Conservation (phyloP, 2,113 vertebrate species). For the Panthera uncia region DNA sequence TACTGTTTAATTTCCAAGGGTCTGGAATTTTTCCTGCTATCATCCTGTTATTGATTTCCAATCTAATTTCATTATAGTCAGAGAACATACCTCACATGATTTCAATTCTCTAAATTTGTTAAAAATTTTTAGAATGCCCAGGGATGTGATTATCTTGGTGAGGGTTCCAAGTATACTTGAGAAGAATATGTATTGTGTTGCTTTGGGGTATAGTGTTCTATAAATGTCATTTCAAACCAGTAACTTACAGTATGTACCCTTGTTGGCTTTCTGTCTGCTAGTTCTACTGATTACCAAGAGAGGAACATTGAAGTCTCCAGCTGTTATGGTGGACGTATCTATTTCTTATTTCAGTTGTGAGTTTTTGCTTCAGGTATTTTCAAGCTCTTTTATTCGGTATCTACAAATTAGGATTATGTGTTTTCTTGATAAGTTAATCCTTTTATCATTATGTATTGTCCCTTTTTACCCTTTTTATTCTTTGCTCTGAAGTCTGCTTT, state of each 20-base stretch:
- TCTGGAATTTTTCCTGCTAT: background rate
- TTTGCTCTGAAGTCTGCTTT: background rate
- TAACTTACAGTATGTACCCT: background rate
- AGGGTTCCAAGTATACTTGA: background rate
- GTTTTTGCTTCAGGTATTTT: background rate
- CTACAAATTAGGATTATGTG: background rate
- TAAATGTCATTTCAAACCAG: background rate
- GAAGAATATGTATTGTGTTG: background rate
- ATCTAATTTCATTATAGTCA: background rate
- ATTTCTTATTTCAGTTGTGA: background rate
- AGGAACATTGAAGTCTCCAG: background rate
- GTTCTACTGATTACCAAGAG: background rate
- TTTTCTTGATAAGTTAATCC: background rate
- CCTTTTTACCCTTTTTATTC: background rate
- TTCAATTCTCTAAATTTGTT: background rate
- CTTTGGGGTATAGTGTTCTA: background rate
- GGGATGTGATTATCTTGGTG: background rate
- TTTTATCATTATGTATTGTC: background rate
- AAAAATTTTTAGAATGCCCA: background rate
- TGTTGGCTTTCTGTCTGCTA: background rate
- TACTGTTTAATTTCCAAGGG: background rate
- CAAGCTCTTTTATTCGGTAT: background rate
- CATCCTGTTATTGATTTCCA: background rate
- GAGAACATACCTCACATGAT: background rate
- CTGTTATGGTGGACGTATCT: background rate